Evolutionary conservation across 2,797 vertebrate genomes (phyloP).

Genomic region (Cryptoprocta ferox): DNA sequence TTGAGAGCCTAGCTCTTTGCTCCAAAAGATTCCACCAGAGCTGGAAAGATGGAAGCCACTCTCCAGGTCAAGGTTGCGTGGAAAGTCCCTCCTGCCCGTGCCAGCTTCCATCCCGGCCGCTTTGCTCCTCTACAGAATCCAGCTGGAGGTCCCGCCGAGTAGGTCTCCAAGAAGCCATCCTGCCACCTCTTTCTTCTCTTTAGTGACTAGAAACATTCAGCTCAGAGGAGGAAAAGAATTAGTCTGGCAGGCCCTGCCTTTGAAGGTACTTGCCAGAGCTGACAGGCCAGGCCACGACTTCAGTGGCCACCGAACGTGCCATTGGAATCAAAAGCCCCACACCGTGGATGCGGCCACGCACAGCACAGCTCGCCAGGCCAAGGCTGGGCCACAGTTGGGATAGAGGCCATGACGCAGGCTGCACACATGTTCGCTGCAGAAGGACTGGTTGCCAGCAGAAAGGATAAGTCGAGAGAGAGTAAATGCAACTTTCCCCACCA

Average conservation of each 20-base stretch:
- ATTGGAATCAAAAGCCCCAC: background rate
- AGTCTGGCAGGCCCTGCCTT: slow-evolving; percentile 71
- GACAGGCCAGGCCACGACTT: slow-evolving; percentile 58
- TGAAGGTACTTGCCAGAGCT: slow-evolving; percentile 56
- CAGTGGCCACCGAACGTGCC: slow-evolving; percentile 28
- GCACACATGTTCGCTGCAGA: background rate
- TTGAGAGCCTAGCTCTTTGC: background rate
- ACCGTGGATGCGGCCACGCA: accelerated
- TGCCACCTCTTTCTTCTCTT: slow-evolving; percentile 35
- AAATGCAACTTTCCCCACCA: background rate
- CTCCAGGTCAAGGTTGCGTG: slow-evolving; percentile 47
- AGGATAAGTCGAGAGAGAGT: background rate
- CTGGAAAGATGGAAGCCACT: background rate
- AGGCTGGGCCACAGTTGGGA: background rate
- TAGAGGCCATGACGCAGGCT: accelerated
- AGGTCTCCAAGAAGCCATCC: background rate
- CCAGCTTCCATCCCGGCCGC: background rate
- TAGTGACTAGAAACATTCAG: slow-evolving; percentile 68
- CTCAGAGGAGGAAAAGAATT: slow-evolving; percentile 69
- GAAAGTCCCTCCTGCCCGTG: background rate
- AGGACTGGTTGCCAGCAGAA: background rate
- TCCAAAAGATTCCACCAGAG: background rate
- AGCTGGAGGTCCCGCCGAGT: slow-evolving; percentile 12
- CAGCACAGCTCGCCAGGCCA: background rate
- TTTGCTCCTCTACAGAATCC: slow-evolving; percentile 45